Base-by-base conservation (phyloP, 1,140 invertebrate species). In the Formica selysi region DNA sequence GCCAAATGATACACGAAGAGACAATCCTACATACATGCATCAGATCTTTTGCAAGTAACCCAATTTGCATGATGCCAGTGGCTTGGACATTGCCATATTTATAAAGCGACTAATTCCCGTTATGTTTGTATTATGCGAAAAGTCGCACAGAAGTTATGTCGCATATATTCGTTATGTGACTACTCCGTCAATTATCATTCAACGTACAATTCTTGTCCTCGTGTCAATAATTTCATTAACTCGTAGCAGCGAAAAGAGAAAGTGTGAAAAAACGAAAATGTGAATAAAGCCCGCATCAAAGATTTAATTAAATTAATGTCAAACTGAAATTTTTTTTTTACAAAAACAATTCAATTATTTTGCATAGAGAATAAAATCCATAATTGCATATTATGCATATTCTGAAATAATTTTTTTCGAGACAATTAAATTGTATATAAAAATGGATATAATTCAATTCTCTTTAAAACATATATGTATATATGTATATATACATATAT, bases 31-130 rank as follows among this genome's bases (percentile, higher is more conserved):
- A 41, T 41, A 41, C 13, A 22, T 48, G 38, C 76, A 64, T 64
- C 76, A 32, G 57, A 26, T 29, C 32, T 48, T 67, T 19, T 29
- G 61, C 67, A 26, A 51, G 62, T 78, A 51, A 36, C 61, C 76
- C 41, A 67, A 78, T 78, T 78, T 78, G 76, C 76, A 67, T 78
- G 41, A 78, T 61, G 62, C 62, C 29, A 67, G 29, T 68, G 10
- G 11, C 38, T 67, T 38, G 54, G 76, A 51, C 76, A 36, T 41
- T 67, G 44, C 41, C 62, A 51, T 67, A 51, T 79, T 79, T 79
- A 79, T 79, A 64, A 79, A 68, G 62, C 51, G 76, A 68, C 41
- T 79, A 68, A 79, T 41, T 79, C 62, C 76, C 62, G 76, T 79
- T 79, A 79, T 32, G 76, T 68, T 67, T 48, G 32, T 26, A 44